A percentile compares a stretch with the other conserved stretches of the same genome.
These are phyloP conservation scores for Cettia cetti DNA, from an alignment of 2,113 vertebrate genomes.

Conservation along the genomic window DNA sequence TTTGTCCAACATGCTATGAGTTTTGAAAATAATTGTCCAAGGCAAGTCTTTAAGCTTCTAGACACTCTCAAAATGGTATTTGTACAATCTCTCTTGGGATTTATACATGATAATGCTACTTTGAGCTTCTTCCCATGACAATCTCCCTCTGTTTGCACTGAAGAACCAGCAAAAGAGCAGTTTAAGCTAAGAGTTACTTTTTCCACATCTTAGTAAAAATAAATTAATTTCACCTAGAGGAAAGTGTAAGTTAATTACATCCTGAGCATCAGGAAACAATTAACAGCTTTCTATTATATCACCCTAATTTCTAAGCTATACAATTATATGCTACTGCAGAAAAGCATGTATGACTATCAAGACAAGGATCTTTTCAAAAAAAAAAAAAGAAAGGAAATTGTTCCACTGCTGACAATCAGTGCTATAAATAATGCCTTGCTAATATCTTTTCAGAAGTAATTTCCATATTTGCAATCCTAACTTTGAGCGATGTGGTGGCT, in stretches of 20 bases:
- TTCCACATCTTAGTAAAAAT: neutral
- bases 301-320: neutral
- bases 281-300: constrained; percentile 20
- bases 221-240: neutral
- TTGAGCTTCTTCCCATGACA: neutral
- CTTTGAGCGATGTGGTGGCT: neutral
- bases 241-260: constrained; percentile 29
- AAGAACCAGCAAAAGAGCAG: neutral
- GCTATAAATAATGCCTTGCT: constrained; percentile 2
- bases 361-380: constrained; percentile 4
- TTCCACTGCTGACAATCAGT: neutral
- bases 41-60: neutral
- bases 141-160: neutral
- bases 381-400: constrained; percentile 16
- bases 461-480: constrained; percentile 1
- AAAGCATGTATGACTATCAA: constrained; percentile 35
- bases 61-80: neutral
- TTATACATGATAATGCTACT: neutral
- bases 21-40: neutral
- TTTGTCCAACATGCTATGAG: neutral
- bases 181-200: neutral
- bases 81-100: neutral
- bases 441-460: neutral
- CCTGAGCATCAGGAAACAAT: constrained; percentile 42
- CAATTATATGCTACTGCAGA: neutral